Percentiles rank a stretch among this genome's conserved stretches.
Evolutionary conservation across 2,797 vertebrate genomes (phyloP).

Genomic region (Acanthis flammea): DNA sequence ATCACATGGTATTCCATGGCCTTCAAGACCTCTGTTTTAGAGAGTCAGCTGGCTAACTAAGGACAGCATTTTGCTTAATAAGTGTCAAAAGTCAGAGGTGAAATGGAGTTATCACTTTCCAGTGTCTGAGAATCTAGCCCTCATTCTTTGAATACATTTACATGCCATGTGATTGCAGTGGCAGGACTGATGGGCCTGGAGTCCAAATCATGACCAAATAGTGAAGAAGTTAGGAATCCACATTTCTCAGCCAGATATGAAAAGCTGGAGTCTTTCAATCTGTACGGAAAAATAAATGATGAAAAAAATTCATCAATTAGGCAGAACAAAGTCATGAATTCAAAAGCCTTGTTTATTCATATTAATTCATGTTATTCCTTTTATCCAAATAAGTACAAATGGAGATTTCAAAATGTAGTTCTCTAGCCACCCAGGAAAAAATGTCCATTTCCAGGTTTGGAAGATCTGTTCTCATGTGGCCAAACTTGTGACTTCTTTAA

Average conservation of each 20-base stretch:
- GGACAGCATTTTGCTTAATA: neutral
- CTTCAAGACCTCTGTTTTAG: neutral
- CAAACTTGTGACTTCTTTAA: neutral
- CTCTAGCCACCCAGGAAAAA: neutral
- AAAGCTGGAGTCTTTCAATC: neutral
- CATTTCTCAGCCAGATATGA: neutral
- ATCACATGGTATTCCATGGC: neutral
- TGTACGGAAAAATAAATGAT: fast-evolving
- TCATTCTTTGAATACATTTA: conserved; percentile 19
- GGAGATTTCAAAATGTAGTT: neutral
- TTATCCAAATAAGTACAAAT: neutral
- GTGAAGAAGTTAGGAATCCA: neutral
- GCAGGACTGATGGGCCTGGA: neutral
- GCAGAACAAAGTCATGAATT: neutral
- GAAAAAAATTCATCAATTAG: neutral
- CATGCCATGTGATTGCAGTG: neutral
- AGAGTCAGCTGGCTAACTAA: neutral
- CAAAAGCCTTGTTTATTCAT: neutral
- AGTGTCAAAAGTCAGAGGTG: neutral
- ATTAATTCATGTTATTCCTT: neutral
- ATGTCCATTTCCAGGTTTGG: neutral
- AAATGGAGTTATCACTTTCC: neutral
- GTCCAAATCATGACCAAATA: neutral
- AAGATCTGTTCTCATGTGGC: neutral
- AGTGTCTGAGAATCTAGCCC: neutral